A percentile compares a stretch with the other conserved stretches of the same genome.
Evolutionary conservation across 2,888 invertebrate genomes (phyloP).

Genomic region (Trichogramma dendrolimi): DNA sequence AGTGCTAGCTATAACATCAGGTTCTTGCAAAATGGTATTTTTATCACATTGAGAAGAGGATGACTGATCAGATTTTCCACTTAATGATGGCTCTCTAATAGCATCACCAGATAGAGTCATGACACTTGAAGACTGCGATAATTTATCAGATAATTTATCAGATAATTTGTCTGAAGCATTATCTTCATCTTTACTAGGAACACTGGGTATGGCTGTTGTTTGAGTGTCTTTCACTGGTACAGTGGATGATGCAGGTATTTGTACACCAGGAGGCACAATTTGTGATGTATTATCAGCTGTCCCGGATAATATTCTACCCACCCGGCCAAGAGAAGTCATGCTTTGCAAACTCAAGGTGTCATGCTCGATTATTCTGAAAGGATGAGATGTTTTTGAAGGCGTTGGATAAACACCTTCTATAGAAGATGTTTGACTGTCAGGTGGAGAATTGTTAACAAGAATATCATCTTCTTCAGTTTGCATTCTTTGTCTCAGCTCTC

Average conservation of each 20-base stretch:
- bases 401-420: slow-evolving; percentile 72
- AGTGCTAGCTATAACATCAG: slow-evolving; percentile 90
- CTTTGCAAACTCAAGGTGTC: slow-evolving; percentile 84
- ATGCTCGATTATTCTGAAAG: slow-evolving; percentile 81
- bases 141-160: slow-evolving; percentile 46
- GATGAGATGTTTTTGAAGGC: slow-evolving; percentile 65
- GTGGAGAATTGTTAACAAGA: slow-evolving; percentile 58
- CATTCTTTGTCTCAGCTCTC: slow-evolving; percentile 79
- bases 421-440: slow-evolving; percentile 73
- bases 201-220: slow-evolving; percentile 44
- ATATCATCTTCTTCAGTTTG: slow-evolving; percentile 81
- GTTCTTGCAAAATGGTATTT: slow-evolving; percentile 63
- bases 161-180: slow-evolving; percentile 41
- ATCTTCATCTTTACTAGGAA: slow-evolving; percentile 48
- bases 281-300: slow-evolving; percentile 47
- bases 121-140: slow-evolving; percentile 48
- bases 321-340: slow-evolving; percentile 80
- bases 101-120: slow-evolving; percentile 47
- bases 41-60: slow-evolving; percentile 40
- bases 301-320: slow-evolving; percentile 74
- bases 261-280: slow-evolving; percentile 38
- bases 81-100: slow-evolving; percentile 41
- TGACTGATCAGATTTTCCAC: slow-evolving; percentile 39
- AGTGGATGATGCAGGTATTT: slow-evolving; percentile 33
- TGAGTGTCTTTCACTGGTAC: slow-evolving; percentile 42